These are phyloP conservation scores for Marcusenius ussheri DNA, from an alignment of 2,113 vertebrate species.

Conservation along the genomic window DNA sequence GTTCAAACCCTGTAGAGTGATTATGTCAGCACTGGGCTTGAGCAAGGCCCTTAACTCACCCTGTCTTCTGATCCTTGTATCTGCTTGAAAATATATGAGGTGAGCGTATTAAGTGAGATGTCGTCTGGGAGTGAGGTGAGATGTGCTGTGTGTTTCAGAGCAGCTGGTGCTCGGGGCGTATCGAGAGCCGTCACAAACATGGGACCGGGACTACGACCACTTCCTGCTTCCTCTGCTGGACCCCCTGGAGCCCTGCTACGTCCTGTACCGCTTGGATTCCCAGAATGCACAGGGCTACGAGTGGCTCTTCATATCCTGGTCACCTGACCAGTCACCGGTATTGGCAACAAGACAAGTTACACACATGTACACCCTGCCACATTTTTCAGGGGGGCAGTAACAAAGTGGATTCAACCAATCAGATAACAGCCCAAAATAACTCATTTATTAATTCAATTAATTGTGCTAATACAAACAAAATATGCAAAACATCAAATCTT, in stretches of 20 bases:
- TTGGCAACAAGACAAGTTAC: constrained; percentile 6
- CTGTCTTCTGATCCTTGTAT: neutral
- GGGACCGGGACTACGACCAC: constrained; percentile 86
- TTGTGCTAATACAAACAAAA: neutral
- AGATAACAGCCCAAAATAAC: neutral
- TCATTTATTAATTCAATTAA: neutral
- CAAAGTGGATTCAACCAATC: neutral
- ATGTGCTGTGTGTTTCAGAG: constrained; percentile 65
- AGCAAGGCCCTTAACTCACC: neutral
- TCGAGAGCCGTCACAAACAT: constrained; percentile 71
- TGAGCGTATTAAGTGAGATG: neutral
- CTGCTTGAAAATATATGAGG: neutral
- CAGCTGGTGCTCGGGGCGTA: constrained; percentile 87
- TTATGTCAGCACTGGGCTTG: neutral
- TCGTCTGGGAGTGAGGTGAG: constrained; percentile 24
- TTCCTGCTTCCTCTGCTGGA: constrained; percentile 81
- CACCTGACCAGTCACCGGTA: constrained; percentile 94
- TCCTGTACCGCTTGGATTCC: constrained; percentile 91
- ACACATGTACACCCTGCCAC: neutral
- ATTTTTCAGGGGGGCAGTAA: neutral
- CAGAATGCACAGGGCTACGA: constrained; percentile 89
- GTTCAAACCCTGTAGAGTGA: neutral
- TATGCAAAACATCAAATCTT: neutral
- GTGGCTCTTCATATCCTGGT: constrained; percentile 98
- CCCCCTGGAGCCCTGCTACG: constrained; percentile 80